Conservation (phyloP, 2,113 vertebrate species). For the Arothron firmamentum region DNA sequence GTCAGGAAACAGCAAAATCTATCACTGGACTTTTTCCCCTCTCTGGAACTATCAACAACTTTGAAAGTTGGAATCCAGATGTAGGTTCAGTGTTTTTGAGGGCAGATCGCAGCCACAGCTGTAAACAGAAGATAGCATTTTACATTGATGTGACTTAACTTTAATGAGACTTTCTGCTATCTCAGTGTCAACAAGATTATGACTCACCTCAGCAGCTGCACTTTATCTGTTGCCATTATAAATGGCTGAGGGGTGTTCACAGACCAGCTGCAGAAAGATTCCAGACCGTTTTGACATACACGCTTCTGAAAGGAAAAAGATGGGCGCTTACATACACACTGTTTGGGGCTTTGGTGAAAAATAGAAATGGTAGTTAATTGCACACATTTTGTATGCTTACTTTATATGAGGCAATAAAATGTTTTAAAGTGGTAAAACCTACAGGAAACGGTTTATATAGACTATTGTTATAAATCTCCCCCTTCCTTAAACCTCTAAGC, state of each 20-base stretch:
- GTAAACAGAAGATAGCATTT: constrained; percentile 43
- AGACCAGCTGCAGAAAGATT: constrained; percentile 40
- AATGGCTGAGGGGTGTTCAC: constrained; percentile 26
- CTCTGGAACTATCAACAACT: constrained; percentile 30
- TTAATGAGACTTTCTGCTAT: constrained; percentile 43
- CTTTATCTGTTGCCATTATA: constrained; percentile 43
- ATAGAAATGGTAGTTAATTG: too few species aligned
- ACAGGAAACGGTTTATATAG: too few species aligned
- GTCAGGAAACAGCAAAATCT: neutral
- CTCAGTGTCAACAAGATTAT: constrained; percentile 34
- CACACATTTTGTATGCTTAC: too few species aligned
- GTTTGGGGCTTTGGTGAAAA: too few species aligned
- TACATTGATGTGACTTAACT: constrained; percentile 35
- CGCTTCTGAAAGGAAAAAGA: too few species aligned
- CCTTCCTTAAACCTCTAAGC: too few species aligned
- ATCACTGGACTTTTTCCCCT: neutral
- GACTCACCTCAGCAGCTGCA: constrained; percentile 53
- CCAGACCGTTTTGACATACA: neutral
- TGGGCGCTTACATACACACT: too few species aligned
- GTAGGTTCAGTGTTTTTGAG: constrained; percentile 19
- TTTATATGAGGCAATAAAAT: too few species aligned
- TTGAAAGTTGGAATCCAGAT: constrained; percentile 45
- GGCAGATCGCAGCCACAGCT: constrained; percentile 29
- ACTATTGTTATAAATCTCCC: too few species aligned
- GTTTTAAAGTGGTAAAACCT: too few species aligned